Conservation (phyloP, 2,113 vertebrate species). For the Pterocles gutturalis region DNA sequence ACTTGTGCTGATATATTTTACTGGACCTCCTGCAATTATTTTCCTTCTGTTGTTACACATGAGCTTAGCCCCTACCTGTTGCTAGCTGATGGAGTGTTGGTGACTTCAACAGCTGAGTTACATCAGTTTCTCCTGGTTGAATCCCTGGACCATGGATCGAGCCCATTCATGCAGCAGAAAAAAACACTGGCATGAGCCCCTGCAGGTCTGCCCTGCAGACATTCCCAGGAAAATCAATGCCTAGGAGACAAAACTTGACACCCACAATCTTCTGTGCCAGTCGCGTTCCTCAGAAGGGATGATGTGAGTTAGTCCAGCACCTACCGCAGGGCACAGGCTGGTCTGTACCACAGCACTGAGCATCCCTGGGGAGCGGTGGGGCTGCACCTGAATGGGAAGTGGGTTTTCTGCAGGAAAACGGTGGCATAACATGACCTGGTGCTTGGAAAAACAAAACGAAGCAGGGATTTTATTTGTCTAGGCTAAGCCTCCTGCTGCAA, state of each 20-base stretch:
- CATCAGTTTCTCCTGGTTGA: fast-evolving
- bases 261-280: background rate
- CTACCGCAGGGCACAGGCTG: background rate
- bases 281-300: fast-evolving
- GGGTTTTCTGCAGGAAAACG: background rate
- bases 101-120: background rate
- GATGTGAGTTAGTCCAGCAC: fast-evolving
- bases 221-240: background rate
- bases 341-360: background rate
- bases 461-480: background rate
- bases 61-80: background rate
- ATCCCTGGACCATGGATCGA: background rate
- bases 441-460: background rate
- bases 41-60: fast-evolving
- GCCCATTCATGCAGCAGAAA: too few relatives aligned
- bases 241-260: background rate
- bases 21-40: background rate
- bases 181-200: background rate
- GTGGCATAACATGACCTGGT: background rate
- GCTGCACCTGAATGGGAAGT: fast-evolving
- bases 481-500: conserved; percentile 25
- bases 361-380: background rate
- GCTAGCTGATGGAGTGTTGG: fast-evolving
- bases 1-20: background rate
- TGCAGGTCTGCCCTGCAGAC: background rate